These are phyloP conservation scores for Orthosia incerta DNA, from an alignment of 2,888 invertebrate species.

Conservation along the genomic window DNA sequence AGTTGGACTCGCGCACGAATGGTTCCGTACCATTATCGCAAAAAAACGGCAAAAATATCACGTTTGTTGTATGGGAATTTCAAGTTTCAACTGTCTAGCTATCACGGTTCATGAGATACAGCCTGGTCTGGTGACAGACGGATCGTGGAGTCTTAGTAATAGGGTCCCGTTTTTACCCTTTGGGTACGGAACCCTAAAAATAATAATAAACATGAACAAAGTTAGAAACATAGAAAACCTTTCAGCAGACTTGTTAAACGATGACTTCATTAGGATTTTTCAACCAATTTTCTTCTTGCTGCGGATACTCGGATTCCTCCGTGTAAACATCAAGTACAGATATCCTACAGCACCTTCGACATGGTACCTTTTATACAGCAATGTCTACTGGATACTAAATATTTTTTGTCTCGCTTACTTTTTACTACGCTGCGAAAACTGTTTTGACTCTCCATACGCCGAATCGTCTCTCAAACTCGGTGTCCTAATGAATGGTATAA, in stretches of 20 bases:
- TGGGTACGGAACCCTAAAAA: no score
- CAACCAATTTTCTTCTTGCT: conserved; percentile 72
- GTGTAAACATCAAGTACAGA: conserved; percentile 75
- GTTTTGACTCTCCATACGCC: conserved; percentile 60
- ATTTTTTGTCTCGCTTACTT: conserved; percentile 62
- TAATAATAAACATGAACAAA: conserved; percentile 44
- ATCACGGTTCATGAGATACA: no score
- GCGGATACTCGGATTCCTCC: conserved; percentile 73
- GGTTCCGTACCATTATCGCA: no score
- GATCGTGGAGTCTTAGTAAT: no score
- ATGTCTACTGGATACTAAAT: conserved; percentile 69
- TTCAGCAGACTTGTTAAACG: conserved; percentile 76
- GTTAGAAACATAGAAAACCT: conserved; percentile 70
- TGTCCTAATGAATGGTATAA: conserved; percentile 64
- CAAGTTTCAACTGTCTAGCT: no score
- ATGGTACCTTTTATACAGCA: conserved; percentile 71
- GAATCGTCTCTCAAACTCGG: conserved; percentile 72
- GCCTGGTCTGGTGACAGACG: no score
- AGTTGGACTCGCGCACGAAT: no score
- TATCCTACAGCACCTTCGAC: conserved; percentile 74
- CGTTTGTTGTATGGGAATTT: no score
- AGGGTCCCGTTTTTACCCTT: no score
- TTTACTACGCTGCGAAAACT: conserved; percentile 63
- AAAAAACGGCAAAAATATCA: no score
- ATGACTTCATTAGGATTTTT: conserved; percentile 77